Conservation (phyloP, 2,888 invertebrate species). For the Anthophora plumipes region DNA sequence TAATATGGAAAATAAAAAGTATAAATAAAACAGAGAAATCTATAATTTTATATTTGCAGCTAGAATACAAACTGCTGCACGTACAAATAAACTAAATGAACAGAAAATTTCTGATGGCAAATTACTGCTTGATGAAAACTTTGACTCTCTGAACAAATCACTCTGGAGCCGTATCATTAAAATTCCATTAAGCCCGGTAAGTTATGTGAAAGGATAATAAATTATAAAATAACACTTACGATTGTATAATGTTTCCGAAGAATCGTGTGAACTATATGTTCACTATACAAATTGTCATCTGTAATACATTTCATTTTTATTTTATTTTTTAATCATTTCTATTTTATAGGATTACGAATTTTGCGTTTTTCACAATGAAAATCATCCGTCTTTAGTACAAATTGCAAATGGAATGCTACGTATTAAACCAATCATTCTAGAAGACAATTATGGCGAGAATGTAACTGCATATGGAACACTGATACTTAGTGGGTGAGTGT, state of each 20-base stretch:
- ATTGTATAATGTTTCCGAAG: no score
- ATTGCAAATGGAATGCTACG: slow-evolving; percentile 72
- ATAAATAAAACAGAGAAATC: neutral
- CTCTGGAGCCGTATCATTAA: slow-evolving; percentile 76
- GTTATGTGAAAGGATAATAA: slow-evolving; percentile 11
- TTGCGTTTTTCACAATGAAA: slow-evolving; percentile 77
- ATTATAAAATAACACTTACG: no score
- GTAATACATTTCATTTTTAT: no score
- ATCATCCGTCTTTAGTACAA: slow-evolving; percentile 64
- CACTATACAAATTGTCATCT: no score
- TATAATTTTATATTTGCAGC: slow-evolving; percentile 12
- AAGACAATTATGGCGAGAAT: slow-evolving; percentile 76
- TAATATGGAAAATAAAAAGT: no score
- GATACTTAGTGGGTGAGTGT: slow-evolving; percentile 75
- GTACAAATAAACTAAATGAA: slow-evolving; percentile 1
- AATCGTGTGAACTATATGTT: no score
- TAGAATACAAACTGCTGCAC: neutral
- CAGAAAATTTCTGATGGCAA: neutral
- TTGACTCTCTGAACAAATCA: slow-evolving; percentile 81
- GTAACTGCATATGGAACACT: slow-evolving; percentile 72
- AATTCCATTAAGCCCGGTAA: slow-evolving; percentile 77
- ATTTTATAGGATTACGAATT: slow-evolving; percentile 80
- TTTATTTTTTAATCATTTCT: neutral
- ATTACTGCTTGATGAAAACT: slow-evolving; percentile 88
- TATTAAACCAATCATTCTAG: slow-evolving; percentile 76